phyloP scores from a whole-genome alignment of 2,797 vertebrate species.

The Myotis pilosus region DNA sequence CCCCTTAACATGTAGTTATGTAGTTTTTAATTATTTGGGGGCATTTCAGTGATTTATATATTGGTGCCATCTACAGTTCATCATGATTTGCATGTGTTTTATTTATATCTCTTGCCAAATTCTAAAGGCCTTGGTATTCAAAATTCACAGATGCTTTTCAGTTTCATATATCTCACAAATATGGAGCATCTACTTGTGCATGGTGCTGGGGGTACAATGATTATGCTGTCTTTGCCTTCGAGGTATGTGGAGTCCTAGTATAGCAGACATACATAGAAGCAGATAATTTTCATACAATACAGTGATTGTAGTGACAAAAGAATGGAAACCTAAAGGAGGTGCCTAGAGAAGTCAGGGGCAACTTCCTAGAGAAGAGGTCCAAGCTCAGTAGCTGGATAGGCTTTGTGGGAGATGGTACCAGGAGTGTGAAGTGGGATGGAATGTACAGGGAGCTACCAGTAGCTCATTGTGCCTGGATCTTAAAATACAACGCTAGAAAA shows the following conservation, averaged over 20 bases:
- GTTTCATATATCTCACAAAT: not conserved
- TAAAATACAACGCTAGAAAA: not conserved
- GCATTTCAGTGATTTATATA: conserved; percentile 11
- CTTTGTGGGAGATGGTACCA: not conserved
- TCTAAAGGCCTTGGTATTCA: not conserved
- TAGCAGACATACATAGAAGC: not conserved
- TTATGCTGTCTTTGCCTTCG: not conserved
- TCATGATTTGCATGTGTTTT: conserved; percentile 7
- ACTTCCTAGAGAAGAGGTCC: not conserved
- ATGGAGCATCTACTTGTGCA: not conserved
- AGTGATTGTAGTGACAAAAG: not conserved
- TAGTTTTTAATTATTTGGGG: conserved; percentile 59
- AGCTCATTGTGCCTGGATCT: not conserved
- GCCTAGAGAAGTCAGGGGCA: not conserved
- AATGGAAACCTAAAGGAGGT: not conserved
- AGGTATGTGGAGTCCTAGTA: not conserved
- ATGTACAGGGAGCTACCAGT: not conserved
- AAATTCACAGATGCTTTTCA: not conserved
- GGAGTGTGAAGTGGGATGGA: not conserved
- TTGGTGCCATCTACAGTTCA: not conserved
- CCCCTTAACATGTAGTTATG: conserved; percentile 44
- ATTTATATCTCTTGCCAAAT: conserved; percentile 13
- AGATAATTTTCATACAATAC: not conserved
- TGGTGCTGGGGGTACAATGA: not conserved
- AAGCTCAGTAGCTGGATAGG: not conserved